These are phyloP conservation scores for Rhagium mordax DNA, from an alignment of 2,888 invertebrate species.

Conservation along the genomic window DNA sequence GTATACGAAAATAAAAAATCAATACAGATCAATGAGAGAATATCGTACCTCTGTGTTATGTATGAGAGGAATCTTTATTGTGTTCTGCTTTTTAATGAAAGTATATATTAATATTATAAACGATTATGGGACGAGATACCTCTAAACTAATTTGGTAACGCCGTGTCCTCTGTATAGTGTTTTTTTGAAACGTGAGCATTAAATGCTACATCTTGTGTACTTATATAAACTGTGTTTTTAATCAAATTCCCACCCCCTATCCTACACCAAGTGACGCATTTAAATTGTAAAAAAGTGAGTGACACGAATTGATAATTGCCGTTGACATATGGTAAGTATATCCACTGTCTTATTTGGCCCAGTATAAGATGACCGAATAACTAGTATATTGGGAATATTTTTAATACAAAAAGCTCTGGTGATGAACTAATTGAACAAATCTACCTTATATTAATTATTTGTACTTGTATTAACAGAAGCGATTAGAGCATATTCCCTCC, in stretches of 20 bases:
- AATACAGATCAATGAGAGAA: conserved; percentile 66
- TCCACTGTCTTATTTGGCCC: too few species aligned
- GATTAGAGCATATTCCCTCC: too few species aligned
- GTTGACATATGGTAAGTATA: conserved; percentile 1
- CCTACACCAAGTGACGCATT: not conserved
- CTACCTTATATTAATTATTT: too few species aligned
- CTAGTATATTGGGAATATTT: not conserved
- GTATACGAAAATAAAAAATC: conserved; percentile 76
- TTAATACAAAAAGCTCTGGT: too few species aligned
- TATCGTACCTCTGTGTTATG: conserved; percentile 71
- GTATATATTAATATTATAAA: conserved; percentile 68
- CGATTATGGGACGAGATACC: conserved; percentile 70
- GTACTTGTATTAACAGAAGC: too few species aligned
- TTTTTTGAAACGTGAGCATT: conserved; percentile 72
- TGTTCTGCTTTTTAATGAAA: conserved; percentile 72
- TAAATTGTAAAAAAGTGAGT: not conserved
- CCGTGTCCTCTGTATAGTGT: conserved; percentile 72
- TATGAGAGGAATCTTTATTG: conserved; percentile 71
- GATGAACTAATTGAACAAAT: too few species aligned
- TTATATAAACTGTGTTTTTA: conserved; percentile 69
- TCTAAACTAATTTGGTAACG: conserved; percentile 71
- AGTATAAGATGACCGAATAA: not conserved
- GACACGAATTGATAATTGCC: too few species aligned
- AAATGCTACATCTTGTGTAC: conserved; percentile 73
- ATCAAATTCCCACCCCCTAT: conserved; percentile 31